Percentiles rank a stretch among this genome's conserved stretches.
Evolutionary conservation across 2,797 vertebrate genomes (phyloP).

Genomic region (Hypotaenidia philippensis): DNA sequence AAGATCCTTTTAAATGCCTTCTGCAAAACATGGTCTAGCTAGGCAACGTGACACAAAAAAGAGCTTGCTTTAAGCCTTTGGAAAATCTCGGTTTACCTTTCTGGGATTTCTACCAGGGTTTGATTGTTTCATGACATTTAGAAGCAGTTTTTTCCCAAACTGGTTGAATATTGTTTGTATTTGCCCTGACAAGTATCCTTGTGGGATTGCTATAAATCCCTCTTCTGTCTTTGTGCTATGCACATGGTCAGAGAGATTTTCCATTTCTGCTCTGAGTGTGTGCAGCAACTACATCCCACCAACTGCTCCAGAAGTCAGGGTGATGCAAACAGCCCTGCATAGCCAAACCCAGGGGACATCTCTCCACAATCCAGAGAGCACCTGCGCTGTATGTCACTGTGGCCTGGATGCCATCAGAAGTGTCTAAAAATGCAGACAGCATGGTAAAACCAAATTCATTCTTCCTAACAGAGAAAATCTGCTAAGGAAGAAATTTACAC

Average conservation of each 20-base stretch:
- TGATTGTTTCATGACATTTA: conserved; percentile 14
- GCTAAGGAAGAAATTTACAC: neutral
- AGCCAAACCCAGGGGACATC: neutral
- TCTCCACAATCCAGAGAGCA: neutral
- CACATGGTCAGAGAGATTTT: neutral
- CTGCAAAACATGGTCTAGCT: neutral
- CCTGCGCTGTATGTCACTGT: neutral
- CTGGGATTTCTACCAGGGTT: neutral
- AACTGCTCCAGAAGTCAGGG: neutral
- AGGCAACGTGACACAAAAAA: neutral
- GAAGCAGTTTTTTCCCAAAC: neutral
- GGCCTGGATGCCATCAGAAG: neutral
- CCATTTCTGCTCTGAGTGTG: neutral
- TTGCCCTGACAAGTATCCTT: neutral
- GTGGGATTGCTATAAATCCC: neutral
- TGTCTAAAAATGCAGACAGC: neutral
- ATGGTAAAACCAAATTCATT: neutral
- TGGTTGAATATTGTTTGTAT: neutral
- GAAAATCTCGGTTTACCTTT: neutral
- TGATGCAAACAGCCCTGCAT: neutral
- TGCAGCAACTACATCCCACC: neutral
- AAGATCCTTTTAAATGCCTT: conserved; percentile 23
- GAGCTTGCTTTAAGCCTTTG: neutral
- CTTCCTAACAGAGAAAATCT: neutral
- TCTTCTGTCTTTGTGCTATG: neutral